Conservation (phyloP, 2,888 invertebrate genomes). For the Corythucha ciliata region DNA sequence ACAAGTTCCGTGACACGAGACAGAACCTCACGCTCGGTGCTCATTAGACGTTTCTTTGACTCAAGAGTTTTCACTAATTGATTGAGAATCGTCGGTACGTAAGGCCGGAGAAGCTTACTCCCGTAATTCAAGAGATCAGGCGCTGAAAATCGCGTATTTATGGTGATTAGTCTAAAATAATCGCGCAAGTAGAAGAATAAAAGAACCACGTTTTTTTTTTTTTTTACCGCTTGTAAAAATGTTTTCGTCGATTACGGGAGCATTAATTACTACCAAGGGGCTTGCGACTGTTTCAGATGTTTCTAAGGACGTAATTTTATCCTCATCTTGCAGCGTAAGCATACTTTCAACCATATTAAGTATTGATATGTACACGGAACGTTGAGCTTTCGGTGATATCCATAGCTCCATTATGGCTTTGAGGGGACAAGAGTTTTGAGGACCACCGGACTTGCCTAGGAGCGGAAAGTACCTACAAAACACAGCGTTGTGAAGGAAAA, state of each 20-base stretch:
- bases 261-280: conserved; percentile 33
- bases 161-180: conserved; percentile 30
- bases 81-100: conserved; percentile 59
- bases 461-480: conserved; percentile 54
- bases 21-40: conserved; percentile 61
- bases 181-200: conserved; percentile 28
- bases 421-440: conserved; percentile 49
- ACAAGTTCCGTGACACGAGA: conserved; percentile 68
- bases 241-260: too few relatives aligned
- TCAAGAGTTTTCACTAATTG: conserved; percentile 57
- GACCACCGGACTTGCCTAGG: conserved; percentile 50
- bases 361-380: conserved; percentile 57
- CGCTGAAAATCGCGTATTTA: too few relatives aligned
- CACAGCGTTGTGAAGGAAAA: conserved; percentile 6
- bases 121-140: conserved; percentile 47
- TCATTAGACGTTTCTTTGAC: conserved; percentile 51
- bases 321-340: conserved; percentile 54
- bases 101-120: conserved; percentile 61
- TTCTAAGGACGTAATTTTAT: too few relatives aligned
- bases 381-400: conserved; percentile 56
- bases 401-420: conserved; percentile 61
- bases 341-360: conserved; percentile 67
- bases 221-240: neutral
- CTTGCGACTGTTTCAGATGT: conserved; percentile 42
- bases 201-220: conserved; percentile 9